phyloP scores from a whole-genome alignment of 2,797 vertebrate species.

The Acropternis orthonyx region DNA sequence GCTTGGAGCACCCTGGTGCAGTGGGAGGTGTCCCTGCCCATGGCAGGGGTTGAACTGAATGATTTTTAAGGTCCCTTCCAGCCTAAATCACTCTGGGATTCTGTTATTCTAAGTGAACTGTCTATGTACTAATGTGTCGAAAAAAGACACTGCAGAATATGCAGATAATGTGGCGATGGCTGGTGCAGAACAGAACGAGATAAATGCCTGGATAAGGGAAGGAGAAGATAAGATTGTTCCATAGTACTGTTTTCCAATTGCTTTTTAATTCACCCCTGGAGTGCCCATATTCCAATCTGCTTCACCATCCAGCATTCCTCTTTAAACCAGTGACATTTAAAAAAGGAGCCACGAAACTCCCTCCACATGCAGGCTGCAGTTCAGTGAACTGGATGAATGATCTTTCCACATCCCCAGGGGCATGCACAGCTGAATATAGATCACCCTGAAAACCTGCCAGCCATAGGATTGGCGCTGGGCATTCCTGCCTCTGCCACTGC shows the following conservation, averaged over 20 bases:
- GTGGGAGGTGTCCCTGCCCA: neutral
- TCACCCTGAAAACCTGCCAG: slow-evolving; percentile 45
- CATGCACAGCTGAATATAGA: slow-evolving; percentile 32
- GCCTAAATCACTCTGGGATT: neutral
- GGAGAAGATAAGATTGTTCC: slow-evolving; percentile 23
- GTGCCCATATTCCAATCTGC: neutral
- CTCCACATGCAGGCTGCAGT: slow-evolving; percentile 19
- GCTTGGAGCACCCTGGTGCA: neutral
- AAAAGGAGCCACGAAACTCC: neutral
- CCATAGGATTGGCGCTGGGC: neutral
- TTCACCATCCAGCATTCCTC: neutral
- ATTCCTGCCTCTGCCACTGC: neutral
- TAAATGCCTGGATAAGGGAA: slow-evolving; percentile 1
- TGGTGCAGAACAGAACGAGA: neutral
- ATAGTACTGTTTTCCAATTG: slow-evolving; percentile 9
- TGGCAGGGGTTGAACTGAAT: neutral
- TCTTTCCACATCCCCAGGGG: slow-evolving; percentile 40
- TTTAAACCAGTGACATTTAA: slow-evolving; percentile 41
- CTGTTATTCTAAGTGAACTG: neutral
- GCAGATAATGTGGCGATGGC: neutral
- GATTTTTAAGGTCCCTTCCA: neutral
- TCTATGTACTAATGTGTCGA: neutral
- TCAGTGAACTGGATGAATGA: slow-evolving; percentile 59
- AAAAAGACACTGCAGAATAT: neutral
- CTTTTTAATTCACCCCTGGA: slow-evolving; percentile 48